Base-by-base conservation (phyloP, 2,888 invertebrate genomes). In the Belgica antarctica region DNA sequence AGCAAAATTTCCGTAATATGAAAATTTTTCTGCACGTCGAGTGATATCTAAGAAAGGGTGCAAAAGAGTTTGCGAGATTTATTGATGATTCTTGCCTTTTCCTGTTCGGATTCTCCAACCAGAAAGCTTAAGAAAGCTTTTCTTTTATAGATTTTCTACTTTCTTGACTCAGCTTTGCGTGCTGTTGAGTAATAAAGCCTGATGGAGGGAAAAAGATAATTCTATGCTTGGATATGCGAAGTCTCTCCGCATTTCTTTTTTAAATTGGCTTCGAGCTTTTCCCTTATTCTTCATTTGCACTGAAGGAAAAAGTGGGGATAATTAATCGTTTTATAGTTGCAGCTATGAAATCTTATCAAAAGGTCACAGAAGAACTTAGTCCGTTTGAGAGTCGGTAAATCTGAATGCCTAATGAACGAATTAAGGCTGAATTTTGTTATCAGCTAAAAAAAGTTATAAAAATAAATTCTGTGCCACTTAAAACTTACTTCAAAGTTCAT, bases 21-120 rank as follows among this genome's bases (percentile, higher is more conserved):
- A n/a, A n/a, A n/a, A n/a, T n/a, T n/a, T n/a, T n/a, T n/a, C n/a
- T n/a, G n/a, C n/a, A n/a, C n/a, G 15, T 41, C 41, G 41, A n/a
- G 10, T 41, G 41, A 41, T 41, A 41, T 41, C 46, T 12, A 15
- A 12, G 15, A 46, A 4, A 15, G 17, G 17, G 12, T 46, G 46
- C 3, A 46, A 17, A 46, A 46, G 12, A 7, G 46, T 46, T 46
- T 46, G 12, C 17, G 4, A 15, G n/a, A 46, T 46, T 59, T 15
- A 19, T 12, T n/a, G 59, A 59, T 59, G 59, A 59, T 59, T n/a
- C 59, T 59, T 59, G 25, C 25, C 59, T 27, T 59, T 59, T 59
- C 59, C 59, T 59, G 59, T 59, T 27, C 25, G 7, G 25, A 59
- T 59, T 59, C n/a, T 59, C 10, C 27, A 52, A 52, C 19, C 22